phyloP scores from a whole-genome alignment of 2,113 vertebrate species.

The Nipponia nippon region DNA sequence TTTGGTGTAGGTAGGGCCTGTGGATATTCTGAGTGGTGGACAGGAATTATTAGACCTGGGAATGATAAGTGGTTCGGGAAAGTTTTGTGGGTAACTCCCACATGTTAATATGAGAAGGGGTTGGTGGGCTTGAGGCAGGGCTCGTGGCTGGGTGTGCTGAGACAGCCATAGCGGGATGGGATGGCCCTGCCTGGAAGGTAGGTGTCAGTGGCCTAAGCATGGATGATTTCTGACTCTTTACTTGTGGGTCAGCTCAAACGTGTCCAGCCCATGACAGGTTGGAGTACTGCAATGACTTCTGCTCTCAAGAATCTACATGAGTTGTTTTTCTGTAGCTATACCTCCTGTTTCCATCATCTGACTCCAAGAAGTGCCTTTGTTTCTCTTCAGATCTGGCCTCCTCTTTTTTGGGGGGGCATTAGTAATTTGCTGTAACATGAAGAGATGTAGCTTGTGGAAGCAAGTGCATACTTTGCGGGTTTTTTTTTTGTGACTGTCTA shows the following conservation, averaged over 20 bases:
- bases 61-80: neutral
- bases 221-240: neutral
- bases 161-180: neutral
- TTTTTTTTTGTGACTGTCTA: neutral
- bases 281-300: neutral
- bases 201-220: neutral
- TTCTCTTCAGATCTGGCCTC: neutral
- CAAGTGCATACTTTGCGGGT: rapidly evolving
- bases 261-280: neutral
- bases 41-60: neutral
- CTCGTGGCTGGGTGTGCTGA: neutral
- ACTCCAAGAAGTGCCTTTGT: neutral
- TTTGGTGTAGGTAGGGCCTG: neutral
- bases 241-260: neutral
- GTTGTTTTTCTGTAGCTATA: neutral
- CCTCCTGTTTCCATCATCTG: neutral
- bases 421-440: neutral
- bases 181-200: neutral
- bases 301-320: neutral
- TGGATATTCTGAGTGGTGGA: neutral
- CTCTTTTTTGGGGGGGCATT: rapidly evolving
- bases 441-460: neutral
- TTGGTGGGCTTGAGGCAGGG: neutral
- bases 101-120: neutral
- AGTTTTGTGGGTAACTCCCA: neutral